phyloP scores from a whole-genome alignment of 2,797 vertebrate genomes.

The Scarus forsteni region DNA sequence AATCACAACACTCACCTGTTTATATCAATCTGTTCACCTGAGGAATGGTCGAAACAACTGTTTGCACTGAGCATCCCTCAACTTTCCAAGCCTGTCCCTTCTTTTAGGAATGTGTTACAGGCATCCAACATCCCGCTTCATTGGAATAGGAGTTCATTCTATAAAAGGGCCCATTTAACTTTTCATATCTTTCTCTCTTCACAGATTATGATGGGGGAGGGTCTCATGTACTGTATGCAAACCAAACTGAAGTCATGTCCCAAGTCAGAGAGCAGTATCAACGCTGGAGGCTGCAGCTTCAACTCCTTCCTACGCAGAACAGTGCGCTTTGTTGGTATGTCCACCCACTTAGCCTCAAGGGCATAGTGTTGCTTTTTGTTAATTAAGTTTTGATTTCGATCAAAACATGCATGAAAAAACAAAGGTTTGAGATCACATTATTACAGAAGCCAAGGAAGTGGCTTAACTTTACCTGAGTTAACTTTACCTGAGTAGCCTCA shows the following conservation, averaged over 20 bases:
- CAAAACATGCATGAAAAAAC: too few species aligned
- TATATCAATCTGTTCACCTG: too few species aligned
- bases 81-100: neutral
- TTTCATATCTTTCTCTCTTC: neutral
- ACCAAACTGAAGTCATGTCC: conserved; percentile 88
- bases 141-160: too few species aligned
- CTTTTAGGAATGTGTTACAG: neutral
- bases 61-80: too few species aligned
- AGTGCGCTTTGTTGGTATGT: conserved; percentile 95
- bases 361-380: neutral
- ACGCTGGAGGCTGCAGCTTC: conserved; percentile 94
- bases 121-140: too few species aligned
- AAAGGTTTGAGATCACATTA: too few species aligned
- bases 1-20: too few species aligned
- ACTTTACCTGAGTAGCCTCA: too few species aligned
- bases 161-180: too few species aligned
- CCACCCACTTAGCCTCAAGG: neutral
- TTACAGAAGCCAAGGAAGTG: too few species aligned
- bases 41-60: too few species aligned
- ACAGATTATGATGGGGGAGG: conserved; percentile 96
- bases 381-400: conserved; percentile 15
- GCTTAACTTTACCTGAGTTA: too few species aligned
- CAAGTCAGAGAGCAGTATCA: conserved; percentile 92
- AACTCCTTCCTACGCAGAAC: conserved; percentile 96
- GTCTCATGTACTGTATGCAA: conserved; percentile 93